These are phyloP conservation scores for Drosophila bocki DNA, from an alignment of 1,140 invertebrate species.

Conservation along the genomic window DNA sequence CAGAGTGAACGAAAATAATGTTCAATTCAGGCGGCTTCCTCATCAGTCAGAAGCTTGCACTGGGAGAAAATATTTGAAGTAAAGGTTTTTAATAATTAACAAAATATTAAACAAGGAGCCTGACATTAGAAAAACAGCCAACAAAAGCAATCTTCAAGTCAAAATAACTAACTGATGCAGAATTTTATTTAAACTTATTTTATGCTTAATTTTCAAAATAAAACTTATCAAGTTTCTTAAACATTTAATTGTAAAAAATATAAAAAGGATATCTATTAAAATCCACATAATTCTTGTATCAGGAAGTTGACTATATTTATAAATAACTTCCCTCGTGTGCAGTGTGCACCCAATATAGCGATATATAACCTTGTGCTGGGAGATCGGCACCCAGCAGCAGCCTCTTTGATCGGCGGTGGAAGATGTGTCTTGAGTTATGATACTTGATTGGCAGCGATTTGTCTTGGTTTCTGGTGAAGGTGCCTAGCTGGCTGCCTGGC, in stretches of 20 bases:
- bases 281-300: neutral
- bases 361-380: slow-evolving; percentile 33
- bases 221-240: no score
- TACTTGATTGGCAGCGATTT: slow-evolving; percentile 69
- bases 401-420: slow-evolving; percentile 39
- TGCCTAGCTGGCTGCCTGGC: slow-evolving; percentile 18
- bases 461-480: slow-evolving; percentile 47
- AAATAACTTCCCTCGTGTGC: slow-evolving; percentile 8
- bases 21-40: slow-evolving; percentile 55
- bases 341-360: slow-evolving; percentile 15
- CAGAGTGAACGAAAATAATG: slow-evolving; percentile 9
- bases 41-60: slow-evolving; percentile 46
- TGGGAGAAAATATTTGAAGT: neutral
- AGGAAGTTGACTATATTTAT: neutral
- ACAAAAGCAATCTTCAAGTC: neutral
- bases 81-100: neutral
- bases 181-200: no score
- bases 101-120: neutral
- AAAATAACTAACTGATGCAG: neutral
- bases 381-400: slow-evolving; percentile 22
- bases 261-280: neutral
- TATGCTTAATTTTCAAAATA: no score
- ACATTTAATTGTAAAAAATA: no score
- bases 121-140: neutral
- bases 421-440: slow-evolving; percentile 73